Evolutionary conservation across 1,140 invertebrate species (phyloP).

Genomic region (Drosophila bifasciata): DNA sequence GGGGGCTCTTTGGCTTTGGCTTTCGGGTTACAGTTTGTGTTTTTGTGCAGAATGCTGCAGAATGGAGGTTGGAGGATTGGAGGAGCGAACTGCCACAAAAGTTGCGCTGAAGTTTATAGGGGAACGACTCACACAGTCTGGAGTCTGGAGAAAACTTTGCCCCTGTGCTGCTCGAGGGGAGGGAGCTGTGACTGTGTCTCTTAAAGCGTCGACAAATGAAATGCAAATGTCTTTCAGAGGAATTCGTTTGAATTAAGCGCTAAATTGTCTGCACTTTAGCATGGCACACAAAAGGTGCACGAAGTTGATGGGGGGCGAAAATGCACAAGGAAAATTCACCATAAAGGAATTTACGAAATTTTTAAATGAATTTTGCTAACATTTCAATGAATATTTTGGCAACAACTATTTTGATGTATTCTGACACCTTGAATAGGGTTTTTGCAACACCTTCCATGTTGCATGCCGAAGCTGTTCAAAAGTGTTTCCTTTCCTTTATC

Average conservation of each 20-base stretch:
- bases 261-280: constrained; percentile 57
- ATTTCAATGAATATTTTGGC: neutral
- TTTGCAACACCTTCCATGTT: neutral
- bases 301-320: constrained; percentile 5
- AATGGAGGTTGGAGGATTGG: neutral
- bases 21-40: constrained; percentile 21
- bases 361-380: neutral
- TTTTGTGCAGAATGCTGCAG: constrained; percentile 12
- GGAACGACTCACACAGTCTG: constrained; percentile 34
- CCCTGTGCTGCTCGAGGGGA: constrained; percentile 1
- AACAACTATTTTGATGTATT: neutral
- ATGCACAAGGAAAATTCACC: constrained; percentile 14
- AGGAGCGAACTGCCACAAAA: constrained; percentile 57
- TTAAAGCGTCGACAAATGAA: constrained; percentile 51
- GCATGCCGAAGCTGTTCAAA: neutral
- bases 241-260: constrained; percentile 64
- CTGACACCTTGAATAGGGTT: constrained; percentile 9
- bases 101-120: constrained; percentile 69
- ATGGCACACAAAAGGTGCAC: constrained; percentile 32
- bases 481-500: constrained; percentile 30
- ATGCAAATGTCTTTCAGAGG: constrained; percentile 63
- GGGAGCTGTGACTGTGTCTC: constrained; percentile 10
- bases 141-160: constrained; percentile 16
- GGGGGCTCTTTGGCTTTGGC: constrained; percentile 13
- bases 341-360: neutral